These are phyloP conservation scores for Erebia palarica DNA, from an alignment of 2,888 invertebrate genomes.

Conservation along the genomic window DNA sequence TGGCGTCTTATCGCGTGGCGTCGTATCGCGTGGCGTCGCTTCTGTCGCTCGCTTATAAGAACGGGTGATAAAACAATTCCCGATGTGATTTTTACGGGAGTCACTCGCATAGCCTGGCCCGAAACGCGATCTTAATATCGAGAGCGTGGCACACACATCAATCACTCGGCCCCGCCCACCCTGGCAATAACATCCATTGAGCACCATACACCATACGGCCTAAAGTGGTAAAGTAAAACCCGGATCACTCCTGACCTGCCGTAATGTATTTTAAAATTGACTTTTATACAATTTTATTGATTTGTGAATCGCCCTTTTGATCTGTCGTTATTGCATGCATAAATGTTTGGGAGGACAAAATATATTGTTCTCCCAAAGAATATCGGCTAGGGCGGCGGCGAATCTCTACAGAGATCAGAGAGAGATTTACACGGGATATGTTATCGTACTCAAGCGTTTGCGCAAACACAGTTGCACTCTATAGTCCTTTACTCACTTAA, in stretches of 20 bases:
- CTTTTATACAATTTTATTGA: slow-evolving; percentile 19
- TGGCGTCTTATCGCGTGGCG: no score
- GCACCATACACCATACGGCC: slow-evolving; percentile 14
- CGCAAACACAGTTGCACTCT: no score
- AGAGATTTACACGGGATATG: no score
- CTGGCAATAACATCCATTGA: slow-evolving; percentile 31
- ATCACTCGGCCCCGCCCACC: slow-evolving; percentile 28
- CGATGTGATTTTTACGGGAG: slow-evolving; percentile 35
- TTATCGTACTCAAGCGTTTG: no score
- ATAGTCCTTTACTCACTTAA: no score
- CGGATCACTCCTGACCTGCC: slow-evolving; percentile 23
- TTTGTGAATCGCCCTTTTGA: neutral
- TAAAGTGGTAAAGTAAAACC: no score
- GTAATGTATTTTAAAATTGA: slow-evolving; percentile 21
- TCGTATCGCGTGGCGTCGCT: no score
- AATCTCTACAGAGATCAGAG: no score
- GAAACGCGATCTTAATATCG: slow-evolving; percentile 38
- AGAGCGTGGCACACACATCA: slow-evolving; percentile 28
- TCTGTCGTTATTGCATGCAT: neutral
- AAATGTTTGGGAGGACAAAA: no score
- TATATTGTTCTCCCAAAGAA: no score
- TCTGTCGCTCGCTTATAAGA: no score
- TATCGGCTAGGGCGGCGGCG: no score
- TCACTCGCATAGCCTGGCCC: slow-evolving; percentile 30
- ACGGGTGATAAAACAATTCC: slow-evolving; percentile 22